Percentiles rank a stretch among this genome's conserved stretches.
Evolutionary conservation across 1,140 invertebrate species (phyloP).

Genomic region (Sipha flava): DNA sequence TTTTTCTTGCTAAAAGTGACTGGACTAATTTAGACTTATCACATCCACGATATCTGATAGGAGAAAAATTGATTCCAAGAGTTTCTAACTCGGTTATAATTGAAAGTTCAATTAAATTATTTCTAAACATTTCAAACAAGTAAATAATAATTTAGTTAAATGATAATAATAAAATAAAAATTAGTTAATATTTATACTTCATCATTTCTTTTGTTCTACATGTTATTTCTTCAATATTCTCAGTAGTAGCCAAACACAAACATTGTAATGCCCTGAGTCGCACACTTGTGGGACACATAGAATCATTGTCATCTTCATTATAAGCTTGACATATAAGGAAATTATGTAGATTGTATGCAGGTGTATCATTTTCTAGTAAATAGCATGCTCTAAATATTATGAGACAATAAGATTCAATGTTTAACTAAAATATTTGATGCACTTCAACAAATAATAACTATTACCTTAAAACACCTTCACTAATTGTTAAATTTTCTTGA

Average conservation of each 20-base stretch:
- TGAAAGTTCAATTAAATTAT: constrained; percentile 42
- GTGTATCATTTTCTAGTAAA: constrained; percentile 41
- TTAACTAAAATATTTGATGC: background rate
- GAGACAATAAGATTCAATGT: background rate
- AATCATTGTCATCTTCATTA: constrained; percentile 36
- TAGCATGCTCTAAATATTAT: constrained; percentile 42
- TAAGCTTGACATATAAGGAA: constrained; percentile 39
- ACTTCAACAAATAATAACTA: background rate
- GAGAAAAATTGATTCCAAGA: constrained; percentile 41
- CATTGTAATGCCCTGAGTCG: constrained; percentile 44
- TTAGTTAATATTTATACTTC: constrained; percentile 11
- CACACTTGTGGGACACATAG: constrained; percentile 38
- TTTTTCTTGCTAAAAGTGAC: background rate
- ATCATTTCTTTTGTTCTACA: constrained; percentile 37
- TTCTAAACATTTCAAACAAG: constrained; percentile 38
- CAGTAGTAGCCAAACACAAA: constrained; percentile 41
- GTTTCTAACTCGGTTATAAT: constrained; percentile 45
- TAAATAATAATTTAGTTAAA: background rate
- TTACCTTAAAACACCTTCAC: constrained; percentile 25
- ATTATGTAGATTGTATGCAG: constrained; percentile 21
- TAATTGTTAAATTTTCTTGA: constrained; percentile 18
- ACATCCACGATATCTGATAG: constrained; percentile 17
- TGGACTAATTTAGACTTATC: constrained; percentile 24
- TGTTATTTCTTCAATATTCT: constrained; percentile 40
- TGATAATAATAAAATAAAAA: background rate